Evolutionary conservation across 2,888 invertebrate genomes (phyloP).

Genomic region (Andrena camellia): DNA sequence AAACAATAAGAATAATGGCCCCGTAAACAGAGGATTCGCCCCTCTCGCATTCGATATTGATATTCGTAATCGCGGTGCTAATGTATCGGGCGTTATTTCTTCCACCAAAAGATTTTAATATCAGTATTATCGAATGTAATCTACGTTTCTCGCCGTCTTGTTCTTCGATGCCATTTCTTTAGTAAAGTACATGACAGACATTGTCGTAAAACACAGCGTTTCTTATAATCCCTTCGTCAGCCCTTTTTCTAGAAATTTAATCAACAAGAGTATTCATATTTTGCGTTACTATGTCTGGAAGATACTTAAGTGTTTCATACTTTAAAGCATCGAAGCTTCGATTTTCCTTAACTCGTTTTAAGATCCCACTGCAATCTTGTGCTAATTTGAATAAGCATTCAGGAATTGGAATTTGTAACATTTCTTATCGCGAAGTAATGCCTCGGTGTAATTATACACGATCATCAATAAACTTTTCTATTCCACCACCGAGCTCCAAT

Average conservation of each 20-base stretch:
- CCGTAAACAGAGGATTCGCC: conserved; percentile 57
- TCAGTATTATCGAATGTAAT: conserved; percentile 26
- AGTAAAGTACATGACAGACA: not conserved
- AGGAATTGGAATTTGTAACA: no score
- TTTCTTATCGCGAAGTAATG: no score
- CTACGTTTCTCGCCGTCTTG: not conserved
- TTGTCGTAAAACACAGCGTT: not conserved
- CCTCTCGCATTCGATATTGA: conserved; percentile 54
- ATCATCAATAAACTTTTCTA: not conserved
- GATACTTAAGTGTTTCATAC: not conserved
- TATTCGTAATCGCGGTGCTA: conserved; percentile 51
- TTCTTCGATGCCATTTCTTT: conserved; percentile 13
- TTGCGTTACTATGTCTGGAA: not conserved
- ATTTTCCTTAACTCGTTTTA: no score
- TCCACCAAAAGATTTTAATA: conserved; percentile 28
- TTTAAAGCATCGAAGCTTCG: not conserved
- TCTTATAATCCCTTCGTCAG: not conserved
- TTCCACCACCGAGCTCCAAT: not conserved
- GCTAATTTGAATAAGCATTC: no score
- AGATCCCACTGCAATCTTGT: no score
- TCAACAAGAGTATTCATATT: conserved; percentile 1
- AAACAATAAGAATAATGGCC: conserved; percentile 52
- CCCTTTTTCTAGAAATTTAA: conserved; percentile 1
- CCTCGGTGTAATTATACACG: no score
- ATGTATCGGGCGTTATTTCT: conserved; percentile 55